Evolutionary conservation across 2,113 vertebrate species (phyloP), one percentile per base, ranked within the genome.

Genomic region (Ophthalmolycus amberensis): DNA sequence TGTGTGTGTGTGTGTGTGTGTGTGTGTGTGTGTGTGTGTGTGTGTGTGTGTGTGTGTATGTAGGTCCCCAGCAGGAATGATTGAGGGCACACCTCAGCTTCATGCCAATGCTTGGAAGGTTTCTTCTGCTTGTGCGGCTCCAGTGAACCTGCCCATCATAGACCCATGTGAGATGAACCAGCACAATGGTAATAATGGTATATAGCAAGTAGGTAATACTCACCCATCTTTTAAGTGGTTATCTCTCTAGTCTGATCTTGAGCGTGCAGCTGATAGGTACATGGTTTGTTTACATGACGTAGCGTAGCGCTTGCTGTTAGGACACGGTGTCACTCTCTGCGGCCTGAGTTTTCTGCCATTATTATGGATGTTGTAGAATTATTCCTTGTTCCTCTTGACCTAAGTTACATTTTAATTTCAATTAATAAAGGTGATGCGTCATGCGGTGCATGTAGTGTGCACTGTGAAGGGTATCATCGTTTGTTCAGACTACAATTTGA

Each of bases 51-150:
- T 86, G n/a, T 67, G 22, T 91, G 27, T 73, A 64, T 73, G 68
- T 62, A 99, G 98, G 44, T 99, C 98, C 89, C 98, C 98, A 52
- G 96, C 97, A 59, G 97, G 98, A 54, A 99, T 99, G 98, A 98
- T 99, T 82, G 98, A 99, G 94, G 98, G 97, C 14, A 99, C 98
- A 0, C 98, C 98, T 40, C 98, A 99, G 87, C 96, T 99, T 76
- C 98, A 99, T 67, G 96, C 96, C 71, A 98, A 97, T 63, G 97
- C 97, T 1, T 99, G 98, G 98, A 98, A 98, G 80, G 96, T 99
- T 87, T 98, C 98, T 0, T 97, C 98, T 77, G 97, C 97, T 50
- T 99, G 98, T 82, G 95, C 95, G 22, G 94, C 96, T 44, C 97
- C 98, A 54, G 87, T 99, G 79, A 99, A 99, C 83, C 91, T 99